Conservation (phyloP, 2,888 invertebrate species). For the Caenorhabditis macrosperma region DNA sequence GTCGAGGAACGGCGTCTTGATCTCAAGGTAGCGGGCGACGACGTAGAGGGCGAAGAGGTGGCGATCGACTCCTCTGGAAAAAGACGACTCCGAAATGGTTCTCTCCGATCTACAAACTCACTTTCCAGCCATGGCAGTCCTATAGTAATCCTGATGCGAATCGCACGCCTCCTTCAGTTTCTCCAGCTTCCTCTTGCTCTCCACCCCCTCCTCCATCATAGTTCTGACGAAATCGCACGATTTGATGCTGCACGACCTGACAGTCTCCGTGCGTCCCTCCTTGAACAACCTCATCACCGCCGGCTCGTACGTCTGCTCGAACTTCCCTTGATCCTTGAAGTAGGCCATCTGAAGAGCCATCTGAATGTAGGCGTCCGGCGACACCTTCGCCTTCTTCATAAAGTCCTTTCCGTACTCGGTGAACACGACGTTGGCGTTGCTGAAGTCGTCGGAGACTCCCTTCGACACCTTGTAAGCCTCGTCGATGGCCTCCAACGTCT, state of each 20-base stretch:
- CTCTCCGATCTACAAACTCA: conserved; percentile 82
- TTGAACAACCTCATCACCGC: conserved; percentile 96
- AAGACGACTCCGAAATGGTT: neutral
- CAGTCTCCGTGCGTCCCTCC: conserved; percentile 97
- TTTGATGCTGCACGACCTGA: conserved; percentile 93
- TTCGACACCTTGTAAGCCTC: conserved; percentile 66
- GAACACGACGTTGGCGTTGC: conserved; percentile 90
- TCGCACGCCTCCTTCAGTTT: conserved; percentile 81
- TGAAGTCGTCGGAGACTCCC: conserved; percentile 91
- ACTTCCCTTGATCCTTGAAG: conserved; percentile 89
- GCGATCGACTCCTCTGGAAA: conserved; percentile 85
- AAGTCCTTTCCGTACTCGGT: conserved; percentile 89
- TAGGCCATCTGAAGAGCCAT: conserved; percentile 96
- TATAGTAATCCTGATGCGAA: conserved; percentile 90
- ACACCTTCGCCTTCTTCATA: conserved; percentile 93
- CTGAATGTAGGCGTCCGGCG: conserved; percentile 98
- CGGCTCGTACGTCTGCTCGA: conserved; percentile 96
- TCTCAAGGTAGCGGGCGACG: conserved; percentile 95
- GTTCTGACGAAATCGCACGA: conserved; percentile 93
- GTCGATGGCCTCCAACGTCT: conserved; percentile 68
- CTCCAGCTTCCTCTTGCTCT: conserved; percentile 57
- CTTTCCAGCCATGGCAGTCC: conserved; percentile 96
- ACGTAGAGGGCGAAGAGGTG: conserved; percentile 98
- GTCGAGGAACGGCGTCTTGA: conserved; percentile 82
- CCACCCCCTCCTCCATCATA: conserved; percentile 86